These are phyloP conservation scores for Drusus annulatus DNA, from an alignment of 1,140 invertebrate species.

Conservation along the genomic window DNA sequence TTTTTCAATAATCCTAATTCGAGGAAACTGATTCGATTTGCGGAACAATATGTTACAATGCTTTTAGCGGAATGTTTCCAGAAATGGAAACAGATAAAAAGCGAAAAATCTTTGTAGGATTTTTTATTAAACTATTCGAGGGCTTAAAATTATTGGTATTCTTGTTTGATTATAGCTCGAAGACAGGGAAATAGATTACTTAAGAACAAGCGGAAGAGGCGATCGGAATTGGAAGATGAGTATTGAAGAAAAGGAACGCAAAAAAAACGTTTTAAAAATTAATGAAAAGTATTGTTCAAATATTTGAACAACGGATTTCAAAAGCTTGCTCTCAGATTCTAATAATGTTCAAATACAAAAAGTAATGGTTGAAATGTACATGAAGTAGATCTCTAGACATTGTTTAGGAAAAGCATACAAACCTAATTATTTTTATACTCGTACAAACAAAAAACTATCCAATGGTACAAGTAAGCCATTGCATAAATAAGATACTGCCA, in stretches of 20 bases:
- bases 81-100: slow-evolving; percentile 21
- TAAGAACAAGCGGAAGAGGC: not conserved
- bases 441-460: too few species aligned
- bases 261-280: not conserved
- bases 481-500: too few species aligned
- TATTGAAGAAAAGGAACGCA: not conserved
- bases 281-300: too few species aligned
- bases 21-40: slow-evolving; percentile 29
- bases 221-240: not conserved
- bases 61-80: slow-evolving; percentile 24
- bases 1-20: slow-evolving; percentile 40
- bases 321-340: too few species aligned
- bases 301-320: too few species aligned
- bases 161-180: not conserved
- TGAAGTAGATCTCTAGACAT: too few species aligned
- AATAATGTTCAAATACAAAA: too few species aligned
- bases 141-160: slow-evolving; percentile 11
- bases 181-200: not conserved
- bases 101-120: not conserved
- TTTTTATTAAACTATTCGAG: not conserved
- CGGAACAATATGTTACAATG: slow-evolving; percentile 24
- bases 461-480: too few species aligned
- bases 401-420: too few species aligned
- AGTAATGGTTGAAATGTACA: too few species aligned
- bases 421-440: too few species aligned